These are phyloP conservation scores for Lissocephala sabroskyi DNA, from an alignment of 2,888 invertebrate species.

Conservation along the genomic window DNA sequence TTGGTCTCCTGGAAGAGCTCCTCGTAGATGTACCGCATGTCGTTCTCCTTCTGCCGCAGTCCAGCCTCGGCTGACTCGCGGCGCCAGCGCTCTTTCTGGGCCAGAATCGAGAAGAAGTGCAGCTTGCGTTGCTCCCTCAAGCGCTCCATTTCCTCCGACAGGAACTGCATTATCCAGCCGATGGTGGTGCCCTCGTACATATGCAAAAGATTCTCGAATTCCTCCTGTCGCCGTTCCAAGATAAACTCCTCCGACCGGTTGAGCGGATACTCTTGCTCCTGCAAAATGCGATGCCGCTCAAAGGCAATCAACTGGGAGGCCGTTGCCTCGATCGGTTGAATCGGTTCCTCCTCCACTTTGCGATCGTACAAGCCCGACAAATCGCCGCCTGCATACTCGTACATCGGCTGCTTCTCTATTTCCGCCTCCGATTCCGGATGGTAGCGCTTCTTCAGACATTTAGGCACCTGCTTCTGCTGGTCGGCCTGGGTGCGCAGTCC, in stretches of 20 bases:
- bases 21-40: constrained; percentile 82
- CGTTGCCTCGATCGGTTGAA: fast-evolving
- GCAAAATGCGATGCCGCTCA: background rate
- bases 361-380: constrained; percentile 7
- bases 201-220: constrained; percentile 73
- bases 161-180: constrained; percentile 80
- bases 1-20: constrained; percentile 83
- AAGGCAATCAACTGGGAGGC: constrained; percentile 10
- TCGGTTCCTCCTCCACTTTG: fast-evolving
- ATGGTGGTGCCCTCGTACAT: constrained; percentile 82
- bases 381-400: too few species aligned
- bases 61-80: constrained; percentile 88
- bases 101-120: constrained; percentile 84
- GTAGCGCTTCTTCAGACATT: constrained; percentile 45
- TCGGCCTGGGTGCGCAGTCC: constrained; percentile 44
- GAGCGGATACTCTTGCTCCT: background rate
- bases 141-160: constrained; percentile 84
- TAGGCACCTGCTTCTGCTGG: constrained; percentile 47
- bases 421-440: too few species aligned
- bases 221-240: constrained; percentile 62
- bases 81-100: constrained; percentile 82
- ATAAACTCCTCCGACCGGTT: constrained; percentile 13
- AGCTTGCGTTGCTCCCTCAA: constrained; percentile 84
- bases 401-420: too few species aligned
- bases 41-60: constrained; percentile 82